These are phyloP conservation scores for Echinops telfairi DNA, from an alignment of 2,113 vertebrate species.

Conservation along the genomic window DNA sequence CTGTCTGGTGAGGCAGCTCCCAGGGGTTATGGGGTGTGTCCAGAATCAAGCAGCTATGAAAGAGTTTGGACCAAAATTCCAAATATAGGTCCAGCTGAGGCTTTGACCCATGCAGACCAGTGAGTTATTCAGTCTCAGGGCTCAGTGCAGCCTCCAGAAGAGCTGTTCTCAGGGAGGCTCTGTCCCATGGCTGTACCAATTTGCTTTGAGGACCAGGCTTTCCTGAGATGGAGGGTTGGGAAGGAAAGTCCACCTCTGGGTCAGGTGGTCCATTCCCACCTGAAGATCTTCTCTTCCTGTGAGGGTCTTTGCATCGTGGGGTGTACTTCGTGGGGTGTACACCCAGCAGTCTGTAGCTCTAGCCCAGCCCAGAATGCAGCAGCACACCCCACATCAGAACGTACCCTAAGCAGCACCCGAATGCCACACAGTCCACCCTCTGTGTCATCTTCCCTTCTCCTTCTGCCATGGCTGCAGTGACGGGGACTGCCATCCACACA, in stretches of 20 bases:
- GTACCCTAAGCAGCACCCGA: background rate
- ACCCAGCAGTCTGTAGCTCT: background rate
- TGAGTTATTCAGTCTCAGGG: background rate
- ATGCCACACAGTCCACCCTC: background rate
- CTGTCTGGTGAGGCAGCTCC: background rate
- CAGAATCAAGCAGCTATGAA: background rate
- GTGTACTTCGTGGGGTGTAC: background rate
- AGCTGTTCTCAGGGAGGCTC: background rate
- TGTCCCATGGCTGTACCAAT: background rate
- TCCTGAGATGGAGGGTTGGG: too few relatives aligned
- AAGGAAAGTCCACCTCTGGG: background rate
- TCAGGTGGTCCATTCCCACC: background rate
- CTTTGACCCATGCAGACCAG: background rate
- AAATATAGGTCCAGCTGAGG: too few relatives aligned
- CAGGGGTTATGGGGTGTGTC: fast-evolving
- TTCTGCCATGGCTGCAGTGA: background rate
- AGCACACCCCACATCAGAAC: background rate
- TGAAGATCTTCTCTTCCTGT: background rate
- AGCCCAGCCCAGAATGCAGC: background rate
- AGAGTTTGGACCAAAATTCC: fast-evolving
- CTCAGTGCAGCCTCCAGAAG: background rate
- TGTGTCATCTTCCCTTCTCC: background rate
- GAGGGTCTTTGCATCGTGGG: background rate
- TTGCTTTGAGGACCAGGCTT: background rate
- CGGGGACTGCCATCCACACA: background rate